phyloP scores from a whole-genome alignment of 1,140 invertebrate species.

The Ceratosolen solmsi region DNA sequence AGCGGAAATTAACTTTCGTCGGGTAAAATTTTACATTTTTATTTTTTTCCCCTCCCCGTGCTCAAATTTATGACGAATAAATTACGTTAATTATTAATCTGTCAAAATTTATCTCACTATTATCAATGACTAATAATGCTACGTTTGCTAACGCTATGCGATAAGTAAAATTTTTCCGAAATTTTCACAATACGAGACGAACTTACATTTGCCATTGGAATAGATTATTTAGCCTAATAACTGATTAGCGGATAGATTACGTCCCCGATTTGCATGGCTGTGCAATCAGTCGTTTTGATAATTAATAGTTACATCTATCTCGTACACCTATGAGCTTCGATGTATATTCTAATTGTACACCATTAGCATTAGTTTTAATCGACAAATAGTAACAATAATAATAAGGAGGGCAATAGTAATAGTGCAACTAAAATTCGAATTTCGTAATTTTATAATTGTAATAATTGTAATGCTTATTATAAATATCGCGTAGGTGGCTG shows the following conservation, averaged over 20 bases:
- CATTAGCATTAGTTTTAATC: background rate
- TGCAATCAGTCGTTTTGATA: constrained; percentile 34
- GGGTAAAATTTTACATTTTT: constrained; percentile 13
- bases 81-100: background rate
- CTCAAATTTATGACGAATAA: constrained; percentile 20
- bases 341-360: background rate
- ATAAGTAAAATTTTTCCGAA: background rate
- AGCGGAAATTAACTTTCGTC: constrained; percentile 8
- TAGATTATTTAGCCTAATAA: background rate
- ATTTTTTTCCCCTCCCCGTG: background rate
- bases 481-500: too few relatives aligned
- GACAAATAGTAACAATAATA: too few relatives aligned
- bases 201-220: background rate
- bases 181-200: background rate
- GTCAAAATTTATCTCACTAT: background rate
- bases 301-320: constrained; percentile 3
- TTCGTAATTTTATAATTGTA: too few relatives aligned
- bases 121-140: background rate
- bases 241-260: too few relatives aligned
- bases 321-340: background rate
- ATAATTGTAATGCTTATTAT: too few relatives aligned
- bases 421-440: too few relatives aligned
- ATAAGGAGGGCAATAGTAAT: too few relatives aligned
- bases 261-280: background rate
- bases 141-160: background rate